A percentile compares a stretch with the other conserved stretches of the same genome.
Evolutionary conservation across 1,140 invertebrate species (phyloP).

Genomic region (Andricus grossulariae): DNA sequence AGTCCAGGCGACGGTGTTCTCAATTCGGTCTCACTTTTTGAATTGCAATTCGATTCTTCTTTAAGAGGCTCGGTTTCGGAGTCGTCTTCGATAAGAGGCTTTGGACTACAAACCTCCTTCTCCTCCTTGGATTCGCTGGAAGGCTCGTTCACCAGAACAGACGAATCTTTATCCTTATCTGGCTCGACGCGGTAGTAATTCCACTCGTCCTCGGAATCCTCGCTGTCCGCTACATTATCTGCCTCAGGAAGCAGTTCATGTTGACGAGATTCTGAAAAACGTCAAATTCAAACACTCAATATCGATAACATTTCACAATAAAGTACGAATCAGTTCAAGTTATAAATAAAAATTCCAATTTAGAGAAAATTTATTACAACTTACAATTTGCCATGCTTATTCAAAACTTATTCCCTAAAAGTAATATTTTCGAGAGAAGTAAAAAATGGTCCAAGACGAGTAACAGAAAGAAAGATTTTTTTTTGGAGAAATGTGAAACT

Average conservation of each 20-base stretch:
- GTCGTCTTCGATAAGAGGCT: conserved; percentile 37
- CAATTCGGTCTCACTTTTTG: conserved; percentile 19
- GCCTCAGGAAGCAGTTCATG: conserved; percentile 69
- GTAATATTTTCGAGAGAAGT: too few relatives aligned
- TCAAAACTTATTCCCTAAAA: too few relatives aligned
- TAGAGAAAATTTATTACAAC: too few relatives aligned
- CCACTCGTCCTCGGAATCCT: conserved; percentile 88
- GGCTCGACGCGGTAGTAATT: conserved; percentile 83
- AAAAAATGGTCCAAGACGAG: neutral
- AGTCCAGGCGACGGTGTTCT: conserved; percentile 35
- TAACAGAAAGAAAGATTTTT: conserved; percentile 16
- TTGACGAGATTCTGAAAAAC: conserved; percentile 64
- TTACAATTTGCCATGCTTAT: too few relatives aligned
- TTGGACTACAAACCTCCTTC: conserved; percentile 42
- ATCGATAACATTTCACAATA: neutral
- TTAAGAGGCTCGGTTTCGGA: conserved; percentile 12
- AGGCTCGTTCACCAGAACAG: conserved; percentile 36
- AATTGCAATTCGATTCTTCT: conserved; percentile 17
- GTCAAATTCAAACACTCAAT: neutral
- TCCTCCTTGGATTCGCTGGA: conserved; percentile 40
- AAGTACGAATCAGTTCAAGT: too few relatives aligned
- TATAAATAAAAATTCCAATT: too few relatives aligned
- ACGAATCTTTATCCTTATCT: conserved; percentile 66
- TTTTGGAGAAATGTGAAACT: conserved; percentile 10
- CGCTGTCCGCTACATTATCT: conserved; percentile 85